Evolutionary conservation across 1,140 invertebrate genomes (phyloP).

Genomic region (Lepeophtheirus salmonis): DNA sequence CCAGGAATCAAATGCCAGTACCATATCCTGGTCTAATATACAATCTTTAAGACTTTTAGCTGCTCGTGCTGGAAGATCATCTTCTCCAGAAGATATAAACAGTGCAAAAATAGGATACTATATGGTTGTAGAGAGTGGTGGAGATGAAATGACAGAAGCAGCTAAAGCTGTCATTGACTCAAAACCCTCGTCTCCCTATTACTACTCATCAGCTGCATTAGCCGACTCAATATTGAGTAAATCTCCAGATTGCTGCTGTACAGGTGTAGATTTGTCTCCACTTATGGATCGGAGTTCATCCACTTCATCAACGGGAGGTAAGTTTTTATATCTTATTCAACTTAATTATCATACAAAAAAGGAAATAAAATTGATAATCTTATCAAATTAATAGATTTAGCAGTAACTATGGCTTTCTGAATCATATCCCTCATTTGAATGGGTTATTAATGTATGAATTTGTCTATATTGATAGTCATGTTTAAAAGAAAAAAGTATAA

Average conservation of each 20-base stretch:
- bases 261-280: neutral
- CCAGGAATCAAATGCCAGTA: neutral
- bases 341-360: no score
- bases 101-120: neutral
- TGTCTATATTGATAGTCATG: no score
- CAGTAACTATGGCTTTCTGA: no score
- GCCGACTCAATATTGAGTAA: neutral
- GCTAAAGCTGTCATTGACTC: neutral
- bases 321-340: no score
- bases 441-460: no score
- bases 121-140: neutral
- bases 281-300: no score
- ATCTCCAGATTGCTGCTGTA: neutral
- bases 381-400: no score
- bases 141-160: neutral
- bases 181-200: neutral
- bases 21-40: conserved; percentile 3
- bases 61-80: neutral
- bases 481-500: no score
- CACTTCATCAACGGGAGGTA: neutral
- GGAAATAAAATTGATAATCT: no score
- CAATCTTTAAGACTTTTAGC: conserved; percentile 3
- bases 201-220: neutral
- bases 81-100: neutral
- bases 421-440: no score